Percentiles rank a stretch among this genome's conserved stretches.
Conservation (phyloP, 1,140 invertebrate genomes). For the Drosophila pectinifera region DNA sequence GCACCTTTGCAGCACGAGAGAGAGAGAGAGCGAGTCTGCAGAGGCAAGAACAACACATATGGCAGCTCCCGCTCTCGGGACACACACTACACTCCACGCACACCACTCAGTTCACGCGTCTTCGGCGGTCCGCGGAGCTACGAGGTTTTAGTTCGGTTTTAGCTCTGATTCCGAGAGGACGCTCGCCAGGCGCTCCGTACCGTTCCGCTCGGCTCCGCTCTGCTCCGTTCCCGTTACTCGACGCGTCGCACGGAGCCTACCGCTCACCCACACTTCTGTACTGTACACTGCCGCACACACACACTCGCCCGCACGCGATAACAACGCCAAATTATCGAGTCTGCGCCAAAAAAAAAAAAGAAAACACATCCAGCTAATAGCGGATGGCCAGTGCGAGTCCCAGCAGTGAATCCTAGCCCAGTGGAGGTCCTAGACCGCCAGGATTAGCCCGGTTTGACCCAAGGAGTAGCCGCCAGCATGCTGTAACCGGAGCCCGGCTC, state of each 20-base stretch:
- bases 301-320: slow-evolving; percentile 52
- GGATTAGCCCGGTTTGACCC: slow-evolving; percentile 11
- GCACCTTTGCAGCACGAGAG: slow-evolving; percentile 3
- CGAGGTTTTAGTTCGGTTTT: slow-evolving; percentile 80
- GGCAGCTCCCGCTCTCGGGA: not conserved
- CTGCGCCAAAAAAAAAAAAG: slow-evolving; percentile 57
- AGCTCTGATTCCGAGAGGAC: slow-evolving; percentile 81
- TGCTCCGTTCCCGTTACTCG: slow-evolving; percentile 30
- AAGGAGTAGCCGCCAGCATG: slow-evolving; percentile 30
- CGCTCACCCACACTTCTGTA: slow-evolving; percentile 35
- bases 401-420: slow-evolving; percentile 17
- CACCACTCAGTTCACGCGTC: slow-evolving; percentile 26
- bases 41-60: no score
- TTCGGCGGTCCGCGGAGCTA: slow-evolving; percentile 25
- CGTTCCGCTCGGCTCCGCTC: slow-evolving; percentile 12
- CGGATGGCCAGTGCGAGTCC: slow-evolving; percentile 66
- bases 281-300: slow-evolving; percentile 24
- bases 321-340: slow-evolving; percentile 80
- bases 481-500: slow-evolving; percentile 9
- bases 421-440: slow-evolving; percentile 20
- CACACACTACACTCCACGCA: not conserved
- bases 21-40: not conserved
- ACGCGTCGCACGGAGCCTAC: slow-evolving; percentile 64
- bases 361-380: slow-evolving; percentile 13
- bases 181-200: slow-evolving; percentile 43